A percentile compares a stretch with the other conserved stretches of the same genome.
Evolutionary conservation across 2,113 vertebrate species (phyloP).

Genomic region (Aix galericulata): DNA sequence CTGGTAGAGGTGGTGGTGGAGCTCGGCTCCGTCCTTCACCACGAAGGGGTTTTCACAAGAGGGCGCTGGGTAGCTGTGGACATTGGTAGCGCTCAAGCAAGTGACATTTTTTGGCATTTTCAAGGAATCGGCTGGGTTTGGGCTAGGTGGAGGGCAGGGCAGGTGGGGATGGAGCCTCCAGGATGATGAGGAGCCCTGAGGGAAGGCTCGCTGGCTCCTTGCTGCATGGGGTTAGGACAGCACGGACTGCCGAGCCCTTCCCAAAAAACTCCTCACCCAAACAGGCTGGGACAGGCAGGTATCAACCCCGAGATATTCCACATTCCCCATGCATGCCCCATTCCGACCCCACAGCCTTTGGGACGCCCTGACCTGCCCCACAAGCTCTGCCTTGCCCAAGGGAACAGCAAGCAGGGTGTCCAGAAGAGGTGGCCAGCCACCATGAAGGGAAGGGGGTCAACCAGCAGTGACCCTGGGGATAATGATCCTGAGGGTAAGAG

Average conservation of each 20-base stretch:
- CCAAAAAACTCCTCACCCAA: not conserved
- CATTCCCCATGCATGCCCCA: not conserved
- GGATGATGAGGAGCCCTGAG: not conserved
- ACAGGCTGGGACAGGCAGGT: not conserved
- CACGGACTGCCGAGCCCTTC: not conserved
- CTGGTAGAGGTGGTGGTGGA: no score
- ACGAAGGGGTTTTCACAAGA: conserved; percentile 1
- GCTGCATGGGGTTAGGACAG: not conserved
- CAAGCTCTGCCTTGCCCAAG: not conserved
- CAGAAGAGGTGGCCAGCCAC: not conserved
- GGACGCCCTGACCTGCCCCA: not conserved
- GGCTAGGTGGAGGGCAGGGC: not conserved
- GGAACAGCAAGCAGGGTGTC: rapidly evolving
- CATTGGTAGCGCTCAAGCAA: not conserved
- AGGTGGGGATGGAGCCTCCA: not conserved
- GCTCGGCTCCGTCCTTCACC: not conserved
- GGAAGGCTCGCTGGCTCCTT: not conserved
- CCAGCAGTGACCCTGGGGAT: not conserved
- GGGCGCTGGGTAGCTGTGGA: conserved; percentile 34
- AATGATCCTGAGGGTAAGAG: not conserved
- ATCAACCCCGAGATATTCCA: not conserved
- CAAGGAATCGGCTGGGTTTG: not conserved
- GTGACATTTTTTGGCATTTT: not conserved
- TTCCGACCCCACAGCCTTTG: not conserved
- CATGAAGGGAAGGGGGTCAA: not conserved